These are phyloP conservation scores for Epinephelus moara DNA, from an alignment of 2,113 vertebrate species.

Conservation along the genomic window DNA sequence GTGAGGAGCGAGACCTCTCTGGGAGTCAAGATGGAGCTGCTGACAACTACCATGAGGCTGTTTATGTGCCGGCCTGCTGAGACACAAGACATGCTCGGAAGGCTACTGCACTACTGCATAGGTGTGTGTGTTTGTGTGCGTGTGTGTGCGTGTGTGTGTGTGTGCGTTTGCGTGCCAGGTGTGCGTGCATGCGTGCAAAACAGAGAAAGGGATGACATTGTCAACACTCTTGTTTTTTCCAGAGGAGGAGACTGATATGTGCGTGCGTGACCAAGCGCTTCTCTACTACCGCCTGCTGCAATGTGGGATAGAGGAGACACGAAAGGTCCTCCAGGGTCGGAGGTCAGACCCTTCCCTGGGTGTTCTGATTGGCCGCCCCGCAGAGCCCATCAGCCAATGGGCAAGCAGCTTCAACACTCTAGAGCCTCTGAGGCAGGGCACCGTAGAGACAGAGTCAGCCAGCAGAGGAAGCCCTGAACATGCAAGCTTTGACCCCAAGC, in stretches of 20 bases:
- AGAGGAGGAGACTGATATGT: slow-evolving; percentile 96
- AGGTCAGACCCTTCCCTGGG: slow-evolving; percentile 92
- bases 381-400: slow-evolving; percentile 89
- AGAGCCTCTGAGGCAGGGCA: slow-evolving; percentile 83
- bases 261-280: slow-evolving; percentile 91
- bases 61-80: slow-evolving; percentile 93
- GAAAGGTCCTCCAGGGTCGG: slow-evolving; percentile 88
- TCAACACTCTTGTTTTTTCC: slow-evolving; percentile 51
- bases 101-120: slow-evolving; percentile 91
- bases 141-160: slow-evolving; percentile 57
- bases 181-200: not conserved
- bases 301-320: slow-evolving; percentile 86
- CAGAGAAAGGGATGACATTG: not conserved
- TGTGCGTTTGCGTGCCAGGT: not conserved
- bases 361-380: slow-evolving; percentile 88
- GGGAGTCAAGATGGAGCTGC: slow-evolving; percentile 92
- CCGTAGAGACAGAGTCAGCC: slow-evolving; percentile 76
- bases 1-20: slow-evolving; percentile 88
- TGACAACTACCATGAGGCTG: slow-evolving; percentile 89
- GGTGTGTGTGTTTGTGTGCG: slow-evolving; percentile 79
- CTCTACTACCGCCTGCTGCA: slow-evolving; percentile 94
- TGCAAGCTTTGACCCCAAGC: slow-evolving; percentile 44
- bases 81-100: slow-evolving; percentile 94
- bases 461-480: slow-evolving; percentile 77
- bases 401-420: slow-evolving; percentile 91